These are phyloP conservation scores for Siniperca obscura DNA, from an alignment of 2,797 vertebrate genomes.

Conservation along the genomic window DNA sequence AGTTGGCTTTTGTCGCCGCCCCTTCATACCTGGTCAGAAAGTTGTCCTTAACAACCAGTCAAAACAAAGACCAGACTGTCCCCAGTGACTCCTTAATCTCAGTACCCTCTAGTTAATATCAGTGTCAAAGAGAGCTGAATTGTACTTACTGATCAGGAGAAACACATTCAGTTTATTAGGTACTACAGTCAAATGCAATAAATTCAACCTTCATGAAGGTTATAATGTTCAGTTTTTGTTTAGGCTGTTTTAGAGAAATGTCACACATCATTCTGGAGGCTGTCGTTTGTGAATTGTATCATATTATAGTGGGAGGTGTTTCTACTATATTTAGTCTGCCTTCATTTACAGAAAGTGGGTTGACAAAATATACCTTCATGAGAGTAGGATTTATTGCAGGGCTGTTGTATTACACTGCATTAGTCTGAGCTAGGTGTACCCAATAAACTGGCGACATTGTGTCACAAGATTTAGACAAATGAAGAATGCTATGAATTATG, in stretches of 20 bases:
- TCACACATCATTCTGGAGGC: background rate
- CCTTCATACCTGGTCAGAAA: conserved; percentile 56
- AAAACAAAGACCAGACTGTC: conserved; percentile 38
- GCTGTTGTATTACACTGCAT: background rate
- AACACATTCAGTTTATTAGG: background rate
- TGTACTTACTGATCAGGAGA: background rate
- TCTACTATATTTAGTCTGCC: conserved; percentile 6
- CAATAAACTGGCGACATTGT: background rate
- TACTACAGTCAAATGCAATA: background rate
- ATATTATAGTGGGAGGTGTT: background rate
- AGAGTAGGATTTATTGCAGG: background rate
- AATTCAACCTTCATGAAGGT: background rate
- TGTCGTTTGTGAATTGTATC: background rate
- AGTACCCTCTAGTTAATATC: conserved; percentile 27
- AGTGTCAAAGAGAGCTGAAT: background rate
- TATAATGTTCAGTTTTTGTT: background rate
- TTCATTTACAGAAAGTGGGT: background rate
- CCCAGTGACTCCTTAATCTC: conserved; percentile 28
- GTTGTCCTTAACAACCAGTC: conserved; percentile 63
- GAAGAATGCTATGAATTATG: background rate
- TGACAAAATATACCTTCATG: conserved; percentile 25
- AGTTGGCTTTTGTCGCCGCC: conserved; percentile 41
- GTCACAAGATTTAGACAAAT: background rate
- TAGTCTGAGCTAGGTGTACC: too few species aligned
- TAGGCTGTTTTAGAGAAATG: background rate